A percentile compares a stretch with the other conserved stretches of the same genome.
Conservation (phyloP, 2,888 invertebrate genomes). For the Caenorhabditis plicata region DNA sequence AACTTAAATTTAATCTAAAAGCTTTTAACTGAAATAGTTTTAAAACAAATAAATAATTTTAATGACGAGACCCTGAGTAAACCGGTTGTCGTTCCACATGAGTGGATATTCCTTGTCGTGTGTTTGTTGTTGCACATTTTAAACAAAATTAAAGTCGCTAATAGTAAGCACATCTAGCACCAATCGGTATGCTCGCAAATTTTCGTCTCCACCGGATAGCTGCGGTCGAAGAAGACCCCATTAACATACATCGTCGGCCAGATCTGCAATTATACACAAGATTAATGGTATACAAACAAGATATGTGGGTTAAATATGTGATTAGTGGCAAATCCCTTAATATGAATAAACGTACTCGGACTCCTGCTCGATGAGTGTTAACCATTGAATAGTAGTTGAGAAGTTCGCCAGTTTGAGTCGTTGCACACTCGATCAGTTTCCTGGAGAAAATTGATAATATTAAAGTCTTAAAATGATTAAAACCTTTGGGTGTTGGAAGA, state of each 20-base stretch:
- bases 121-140: too few relatives aligned
- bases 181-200: constrained; percentile 59
- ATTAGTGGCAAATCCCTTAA: too few relatives aligned
- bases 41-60: too few relatives aligned
- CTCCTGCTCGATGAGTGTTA: constrained; percentile 62
- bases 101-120: too few relatives aligned
- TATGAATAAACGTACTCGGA: constrained; percentile 34
- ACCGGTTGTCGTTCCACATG: too few relatives aligned
- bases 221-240: constrained; percentile 63
- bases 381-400: constrained; percentile 65
- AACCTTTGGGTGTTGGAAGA: constrained; percentile 59
- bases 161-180: too few relatives aligned
- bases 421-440: constrained; percentile 59
- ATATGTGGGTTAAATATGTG: too few relatives aligned
- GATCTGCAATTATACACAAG: constrained; percentile 53
- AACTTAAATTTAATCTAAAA: too few relatives aligned
- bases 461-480: neutral
- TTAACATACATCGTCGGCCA: constrained; percentile 65
- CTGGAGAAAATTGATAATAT: constrained; percentile 15
- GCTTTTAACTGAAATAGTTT: too few relatives aligned
- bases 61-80: too few relatives aligned
- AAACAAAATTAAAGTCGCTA: too few relatives aligned
- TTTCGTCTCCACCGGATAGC: constrained; percentile 60
- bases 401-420: constrained; percentile 63
- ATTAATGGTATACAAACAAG: too few relatives aligned